Evolutionary conservation across 2,888 invertebrate species (phyloP).

Genomic region (Brachypterus glaber): DNA sequence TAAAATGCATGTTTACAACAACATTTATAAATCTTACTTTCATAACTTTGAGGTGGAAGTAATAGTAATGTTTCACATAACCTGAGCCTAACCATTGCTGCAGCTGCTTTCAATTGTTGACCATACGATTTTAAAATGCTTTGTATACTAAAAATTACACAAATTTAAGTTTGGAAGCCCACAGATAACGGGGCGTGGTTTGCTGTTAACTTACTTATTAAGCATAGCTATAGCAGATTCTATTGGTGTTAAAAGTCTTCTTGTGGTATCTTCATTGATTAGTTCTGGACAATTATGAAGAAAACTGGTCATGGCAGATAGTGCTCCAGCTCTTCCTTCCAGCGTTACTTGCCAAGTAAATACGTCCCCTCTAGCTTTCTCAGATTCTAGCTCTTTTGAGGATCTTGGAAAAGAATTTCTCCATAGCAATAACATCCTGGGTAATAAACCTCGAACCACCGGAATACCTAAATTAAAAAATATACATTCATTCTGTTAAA

Average conservation of each 20-base stretch:
- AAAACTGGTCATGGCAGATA: constrained; percentile 93
- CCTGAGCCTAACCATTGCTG: constrained; percentile 85
- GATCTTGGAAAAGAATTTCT: constrained; percentile 96
- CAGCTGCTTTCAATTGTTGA: constrained; percentile 86
- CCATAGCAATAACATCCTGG: constrained; percentile 91
- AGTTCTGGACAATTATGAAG: constrained; percentile 83
- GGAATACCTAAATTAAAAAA: constrained; percentile 56
- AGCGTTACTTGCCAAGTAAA: constrained; percentile 99
- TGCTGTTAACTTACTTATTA: constrained; percentile 68
- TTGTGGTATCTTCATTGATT: constrained; percentile 83
- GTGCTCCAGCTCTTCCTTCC: constrained; percentile 91
- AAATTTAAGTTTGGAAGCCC: constrained; percentile 7
- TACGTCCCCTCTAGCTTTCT: constrained; percentile 90
- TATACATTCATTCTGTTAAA: constrained; percentile 6
- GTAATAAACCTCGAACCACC: constrained; percentile 84
- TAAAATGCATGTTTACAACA: not conserved
- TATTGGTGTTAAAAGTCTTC: constrained; percentile 80
- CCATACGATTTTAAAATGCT: constrained; percentile 81
- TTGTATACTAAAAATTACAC: constrained; percentile 68
- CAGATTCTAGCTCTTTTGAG: constrained; percentile 91
- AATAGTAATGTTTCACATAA: constrained; percentile 80
- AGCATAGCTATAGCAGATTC: constrained; percentile 94
- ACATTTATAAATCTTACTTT: constrained; percentile 45
- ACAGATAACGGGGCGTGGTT: not conserved
- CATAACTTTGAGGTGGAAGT: constrained; percentile 69